These are phyloP conservation scores for Drosophila kanekoi DNA, from an alignment of 2,888 invertebrate genomes.

Conservation along the genomic window DNA sequence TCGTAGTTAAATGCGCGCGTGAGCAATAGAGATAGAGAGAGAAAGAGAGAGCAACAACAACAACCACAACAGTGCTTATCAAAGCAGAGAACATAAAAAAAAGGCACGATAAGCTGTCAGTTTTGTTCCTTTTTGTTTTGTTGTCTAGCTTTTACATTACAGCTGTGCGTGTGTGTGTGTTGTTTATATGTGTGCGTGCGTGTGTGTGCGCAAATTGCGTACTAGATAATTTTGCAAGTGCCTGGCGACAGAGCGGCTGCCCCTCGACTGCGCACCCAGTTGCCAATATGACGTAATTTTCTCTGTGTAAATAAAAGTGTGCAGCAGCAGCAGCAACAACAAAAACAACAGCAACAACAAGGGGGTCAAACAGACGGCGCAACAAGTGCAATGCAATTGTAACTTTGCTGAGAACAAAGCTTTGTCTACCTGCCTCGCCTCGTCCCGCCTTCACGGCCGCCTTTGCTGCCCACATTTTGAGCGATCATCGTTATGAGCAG, in stretches of 20 bases:
- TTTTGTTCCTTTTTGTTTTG: slow-evolving; percentile 17
- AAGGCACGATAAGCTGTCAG: slow-evolving; percentile 40
- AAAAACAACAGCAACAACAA: slow-evolving; percentile 17
- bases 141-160: slow-evolving; percentile 26
- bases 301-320: slow-evolving; percentile 51
- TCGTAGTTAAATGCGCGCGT: slow-evolving; percentile 9
- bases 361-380: slow-evolving; percentile 24
- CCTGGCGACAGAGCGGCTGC: slow-evolving; percentile 58
- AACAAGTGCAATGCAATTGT: slow-evolving; percentile 64
- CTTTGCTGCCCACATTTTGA: not conserved
- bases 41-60: slow-evolving; percentile 1
- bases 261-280: slow-evolving; percentile 35
- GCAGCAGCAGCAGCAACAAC: slow-evolving; percentile 11
- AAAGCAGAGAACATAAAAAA: slow-evolving; percentile 33
- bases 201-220: slow-evolving; percentile 56
- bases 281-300: slow-evolving; percentile 72
- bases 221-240: slow-evolving; percentile 60
- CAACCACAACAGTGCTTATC: slow-evolving; percentile 48
- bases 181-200: not conserved
- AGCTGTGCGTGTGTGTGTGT: slow-evolving; percentile 7
- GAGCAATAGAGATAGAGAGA: not conserved
- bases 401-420: slow-evolving; percentile 46
- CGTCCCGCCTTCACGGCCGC: not conserved
- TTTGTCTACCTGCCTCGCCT: slow-evolving; percentile 4
- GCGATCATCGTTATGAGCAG: slow-evolving; percentile 28